Percentiles rank a stretch among this genome's conserved stretches.
Conservation (phyloP, 2,113 vertebrate species). For the Pygoscelis adeliae region DNA sequence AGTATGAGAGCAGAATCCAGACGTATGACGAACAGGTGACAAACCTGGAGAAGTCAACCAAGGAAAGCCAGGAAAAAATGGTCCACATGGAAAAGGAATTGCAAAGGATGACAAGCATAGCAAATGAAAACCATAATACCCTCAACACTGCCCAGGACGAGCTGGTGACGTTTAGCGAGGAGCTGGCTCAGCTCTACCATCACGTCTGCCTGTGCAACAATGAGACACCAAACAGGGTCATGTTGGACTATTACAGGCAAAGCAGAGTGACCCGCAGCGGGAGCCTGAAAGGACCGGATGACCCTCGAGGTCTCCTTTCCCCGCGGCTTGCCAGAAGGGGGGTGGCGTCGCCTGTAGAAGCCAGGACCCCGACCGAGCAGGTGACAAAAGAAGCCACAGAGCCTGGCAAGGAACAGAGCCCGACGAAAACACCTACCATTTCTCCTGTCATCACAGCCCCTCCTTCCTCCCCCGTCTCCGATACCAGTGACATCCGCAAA, state of each 20-base stretch:
- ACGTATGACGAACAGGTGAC: constrained; percentile 84
- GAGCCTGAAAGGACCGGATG: constrained; percentile 91
- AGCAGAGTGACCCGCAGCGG: constrained; percentile 89
- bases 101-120: constrained; percentile 78
- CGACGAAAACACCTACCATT: constrained; percentile 79
- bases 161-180: constrained; percentile 95
- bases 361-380: constrained; percentile 81
- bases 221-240: constrained; percentile 95
- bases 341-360: constrained; percentile 74
- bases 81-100: constrained; percentile 88
- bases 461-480: constrained; percentile 84
- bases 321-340: constrained; percentile 89
- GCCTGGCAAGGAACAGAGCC: constrained; percentile 80
- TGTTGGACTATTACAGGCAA: constrained; percentile 97
- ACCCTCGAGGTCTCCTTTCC: constrained; percentile 88
- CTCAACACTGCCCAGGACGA: constrained; percentile 95
- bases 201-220: constrained; percentile 98
- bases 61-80: constrained; percentile 86
- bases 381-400: constrained; percentile 80
- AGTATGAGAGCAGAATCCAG: constrained; percentile 83
- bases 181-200: constrained; percentile 97
- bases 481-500: constrained; percentile 90
- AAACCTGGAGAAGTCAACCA: constrained; percentile 82
- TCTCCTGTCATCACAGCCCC: constrained; percentile 85
- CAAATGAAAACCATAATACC: constrained; percentile 88